These are phyloP conservation scores for Esox masquinongy DNA, from an alignment of 2,797 vertebrate genomes.

Conservation along the genomic window DNA sequence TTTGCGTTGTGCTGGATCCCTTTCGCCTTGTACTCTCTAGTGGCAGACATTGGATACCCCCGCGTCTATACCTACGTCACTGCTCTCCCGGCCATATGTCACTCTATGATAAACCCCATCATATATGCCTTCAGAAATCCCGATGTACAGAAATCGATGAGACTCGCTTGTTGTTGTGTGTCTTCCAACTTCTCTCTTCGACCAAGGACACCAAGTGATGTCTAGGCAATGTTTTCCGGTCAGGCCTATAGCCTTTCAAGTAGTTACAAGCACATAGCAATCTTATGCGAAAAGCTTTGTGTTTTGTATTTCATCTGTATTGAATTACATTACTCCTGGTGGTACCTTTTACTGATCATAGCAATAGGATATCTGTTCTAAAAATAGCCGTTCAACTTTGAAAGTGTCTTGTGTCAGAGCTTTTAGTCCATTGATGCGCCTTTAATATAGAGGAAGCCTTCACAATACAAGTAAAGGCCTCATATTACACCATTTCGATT, in stretches of 20 bases:
- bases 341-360: background rate
- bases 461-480: background rate
- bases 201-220: conserved; percentile 89
- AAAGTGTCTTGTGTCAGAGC: background rate
- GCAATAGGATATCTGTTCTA: background rate
- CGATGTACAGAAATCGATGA: conserved; percentile 90
- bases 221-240: conserved; percentile 67
- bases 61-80: conserved; percentile 85
- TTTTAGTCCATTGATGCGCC: background rate
- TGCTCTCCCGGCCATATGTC: conserved; percentile 85
- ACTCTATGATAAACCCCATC: conserved; percentile 90
- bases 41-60: conserved; percentile 87
- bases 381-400: background rate
- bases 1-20: conserved; percentile 92
- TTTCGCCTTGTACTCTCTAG: conserved; percentile 86
- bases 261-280: conserved; percentile 1
- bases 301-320: background rate
- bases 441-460: background rate
- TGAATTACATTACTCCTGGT: background rate
- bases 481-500: background rate
- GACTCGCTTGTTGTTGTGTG: conserved; percentile 86
- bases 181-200: conserved; percentile 81
- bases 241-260: background rate
- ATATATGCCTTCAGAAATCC: conserved; percentile 91
- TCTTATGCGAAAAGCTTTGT: background rate